A percentile compares a stretch with the other conserved stretches of the same genome.
Evolutionary conservation across 2,113 vertebrate genomes (phyloP).

Genomic region (Neodon shergylaensis): DNA sequence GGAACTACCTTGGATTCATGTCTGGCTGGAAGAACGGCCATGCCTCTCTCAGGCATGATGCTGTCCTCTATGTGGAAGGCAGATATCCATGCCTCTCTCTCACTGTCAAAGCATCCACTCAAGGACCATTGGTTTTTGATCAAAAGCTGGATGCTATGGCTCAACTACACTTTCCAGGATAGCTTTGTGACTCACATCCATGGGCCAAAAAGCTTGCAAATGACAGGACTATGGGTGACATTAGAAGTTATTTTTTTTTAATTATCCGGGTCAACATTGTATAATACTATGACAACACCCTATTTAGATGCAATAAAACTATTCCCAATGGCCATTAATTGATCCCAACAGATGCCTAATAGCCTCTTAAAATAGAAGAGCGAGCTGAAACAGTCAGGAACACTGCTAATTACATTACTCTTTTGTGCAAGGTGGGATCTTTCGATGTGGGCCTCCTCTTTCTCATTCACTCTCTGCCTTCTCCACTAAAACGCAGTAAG

Average conservation of each 20-base stretch:
- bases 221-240: neutral
- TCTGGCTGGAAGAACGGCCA: neutral
- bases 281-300: neutral
- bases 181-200: conserved; percentile 43
- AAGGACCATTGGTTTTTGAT: neutral
- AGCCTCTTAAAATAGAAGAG: conserved; percentile 53
- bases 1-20: neutral
- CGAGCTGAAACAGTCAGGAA: neutral
- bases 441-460: neutral
- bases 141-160: conserved; percentile 6
- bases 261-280: neutral
- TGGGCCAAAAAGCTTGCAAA: conserved; percentile 6
- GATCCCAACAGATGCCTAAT: conserved; percentile 8
- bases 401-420: neutral
- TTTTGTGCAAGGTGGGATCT: neutral
- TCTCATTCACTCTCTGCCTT: conserved; percentile 1
- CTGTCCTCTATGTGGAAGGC: neutral
- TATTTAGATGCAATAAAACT: conserved; percentile 5
- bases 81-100: neutral
- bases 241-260: neutral
- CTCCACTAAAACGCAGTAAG: conserved; percentile 63
- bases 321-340: conserved; percentile 3
- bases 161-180: neutral
- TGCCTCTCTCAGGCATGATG: neutral
- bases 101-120: neutral